These are phyloP conservation scores for Neuroterus valhalla DNA, from an alignment of 1,140 invertebrate genomes.

Conservation along the genomic window DNA sequence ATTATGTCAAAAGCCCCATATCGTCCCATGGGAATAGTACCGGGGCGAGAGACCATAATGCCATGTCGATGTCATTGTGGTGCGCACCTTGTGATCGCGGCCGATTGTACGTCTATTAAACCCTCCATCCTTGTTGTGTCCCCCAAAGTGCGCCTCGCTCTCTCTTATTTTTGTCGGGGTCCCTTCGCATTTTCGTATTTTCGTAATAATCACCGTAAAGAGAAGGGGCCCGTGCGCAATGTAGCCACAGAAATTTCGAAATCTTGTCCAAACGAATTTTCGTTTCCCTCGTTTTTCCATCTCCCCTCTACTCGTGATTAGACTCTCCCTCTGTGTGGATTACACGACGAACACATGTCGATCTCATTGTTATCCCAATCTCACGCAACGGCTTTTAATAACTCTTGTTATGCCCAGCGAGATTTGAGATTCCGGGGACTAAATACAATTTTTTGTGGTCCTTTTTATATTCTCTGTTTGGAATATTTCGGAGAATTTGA, in stretches of 20 bases:
- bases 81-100: constrained; percentile 56
- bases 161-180: constrained; percentile 22
- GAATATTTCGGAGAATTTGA: too few relatives aligned
- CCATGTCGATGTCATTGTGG: constrained; percentile 53
- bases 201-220: constrained; percentile 39
- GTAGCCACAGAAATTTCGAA: background rate
- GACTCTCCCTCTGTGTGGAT: constrained; percentile 44
- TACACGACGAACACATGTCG: constrained; percentile 57
- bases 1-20: constrained; percentile 52
- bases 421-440: too few relatives aligned
- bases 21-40: constrained; percentile 51
- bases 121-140: constrained; percentile 51
- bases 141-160: constrained; percentile 39
- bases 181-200: constrained; percentile 36
- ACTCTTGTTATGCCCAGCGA: background rate
- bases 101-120: constrained; percentile 56
- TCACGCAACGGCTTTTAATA: constrained; percentile 41
- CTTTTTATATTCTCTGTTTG: too few relatives aligned
- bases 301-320: constrained; percentile 43
- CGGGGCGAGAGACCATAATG: constrained; percentile 42
- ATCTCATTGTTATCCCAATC: constrained; percentile 46
- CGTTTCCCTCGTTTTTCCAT: constrained; percentile 37
- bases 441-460: too few relatives aligned
- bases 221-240: background rate
- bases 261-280: constrained; percentile 12